Base-by-base conservation (phyloP, 2,113 vertebrate species). In the Parus major region DNA sequence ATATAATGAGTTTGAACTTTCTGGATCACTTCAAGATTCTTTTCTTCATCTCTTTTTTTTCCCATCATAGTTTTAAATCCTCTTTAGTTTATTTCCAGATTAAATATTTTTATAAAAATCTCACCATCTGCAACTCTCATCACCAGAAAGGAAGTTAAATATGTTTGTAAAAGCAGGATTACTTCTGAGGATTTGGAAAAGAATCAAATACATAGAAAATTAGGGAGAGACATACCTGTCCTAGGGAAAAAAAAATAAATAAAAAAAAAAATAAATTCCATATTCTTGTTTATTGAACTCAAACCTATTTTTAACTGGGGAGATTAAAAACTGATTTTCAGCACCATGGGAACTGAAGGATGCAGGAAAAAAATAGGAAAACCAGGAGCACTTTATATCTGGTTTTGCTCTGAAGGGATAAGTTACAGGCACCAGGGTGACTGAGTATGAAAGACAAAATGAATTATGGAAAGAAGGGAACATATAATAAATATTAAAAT, bases 81-180 rank as follows among this genome's bases (percentile, higher is more conserved):
- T 95, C 92, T 91, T 95, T 82, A 41, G 66, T 90, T 92, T 89
- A 94, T 82, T 94, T 96, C 68, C 81, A 94, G 94, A 93, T 94
- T 69, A 97, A 95, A 93, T 95, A 72, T 92, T 90, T 94, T 94
- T 71, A 81, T 52, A 88, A 86, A 96, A 92, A 80, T 82, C 75
- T 69, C 75, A 92, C 88, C 95, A 95, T 95, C 95, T 96, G 93
- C 59, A 92, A 73, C 36, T 69, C 82, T 80, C 42, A 82, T 90
- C 36, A 86, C 88, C 71, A 77, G 70, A 95, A 93, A 86, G 71
- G 42, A 93, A 86, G 71, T 10, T 73, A 90, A 96, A 88, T 83
- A 88, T 75, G 63, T 84, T 83, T 88, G 47, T n/a, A 88, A 93
- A 90, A 95, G 63, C 36, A 79, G 75, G 69, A 95, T 92, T 91